Base-by-base conservation (phyloP, 2,113 vertebrate species). In the Alexandromys fortis region DNA sequence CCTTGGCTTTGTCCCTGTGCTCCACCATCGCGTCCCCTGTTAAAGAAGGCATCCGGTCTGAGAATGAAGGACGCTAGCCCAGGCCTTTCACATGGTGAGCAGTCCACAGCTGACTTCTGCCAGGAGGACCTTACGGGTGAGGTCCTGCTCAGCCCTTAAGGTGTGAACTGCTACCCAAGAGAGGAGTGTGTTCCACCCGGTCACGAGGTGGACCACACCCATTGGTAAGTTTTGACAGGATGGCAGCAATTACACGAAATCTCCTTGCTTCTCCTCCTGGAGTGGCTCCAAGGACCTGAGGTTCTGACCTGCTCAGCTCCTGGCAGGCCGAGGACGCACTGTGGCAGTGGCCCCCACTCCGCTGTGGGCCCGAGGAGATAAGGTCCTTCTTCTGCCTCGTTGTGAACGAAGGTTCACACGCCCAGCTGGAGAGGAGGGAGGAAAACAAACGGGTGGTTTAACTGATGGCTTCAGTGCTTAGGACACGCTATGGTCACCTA, bases 1-100 rank as follows among this genome's bases (percentile, higher is more conserved):
- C 38, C 63, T 47, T 0, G 0, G 14, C 24, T 52, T 38, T 8
- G 4, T 21, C 6, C 3, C 26, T 24, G 8, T 42, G 2, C 72
- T 72, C 13, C 45, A 26, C 1, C 0, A 10, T 33, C 49, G 7
- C 21, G 17, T 7, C 22, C 61, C 68, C 33, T 35, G 5, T 72
- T 91, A 30, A 38, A 73, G 70, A 26, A 19, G 42, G 22, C 22
- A 67, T 42, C 67, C 6, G 3, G 30, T 19, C 85, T 24, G 91
- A 91, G 47, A 30, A 38, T 8, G n/a, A 82, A 26, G 14, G 35
- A 33, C 12, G 49, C 26, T 47, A 45, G n/a, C 9, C 17, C 28
- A 33, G 81, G 68, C 68, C 13, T 0, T n/a, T 10, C 12, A 35
- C 10, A 35, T 3, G 30, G 22, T 28, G 68, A 63, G 30, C 19